Base-by-base conservation (phyloP, 2,888 invertebrate genomes). In the Oasisia sp. region DNA sequence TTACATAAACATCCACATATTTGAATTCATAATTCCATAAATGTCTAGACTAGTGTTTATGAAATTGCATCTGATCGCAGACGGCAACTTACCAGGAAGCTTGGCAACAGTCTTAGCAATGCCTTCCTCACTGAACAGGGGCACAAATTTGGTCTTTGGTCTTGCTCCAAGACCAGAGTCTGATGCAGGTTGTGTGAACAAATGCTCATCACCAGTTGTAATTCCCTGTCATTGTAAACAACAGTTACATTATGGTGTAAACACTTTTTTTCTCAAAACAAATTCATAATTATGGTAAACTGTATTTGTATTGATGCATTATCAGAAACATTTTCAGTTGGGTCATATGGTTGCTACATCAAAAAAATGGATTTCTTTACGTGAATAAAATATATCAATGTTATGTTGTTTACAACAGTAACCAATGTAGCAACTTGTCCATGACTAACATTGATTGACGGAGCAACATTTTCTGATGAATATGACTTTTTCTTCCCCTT, bases 51-150 rank as follows among this genome's bases (percentile, higher is more conserved):
- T 50, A 12, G 50, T 14, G 14, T 50, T 50, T 50, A 14, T 50
- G 9, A 50, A 50, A 50, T 12, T 50, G 14, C 50, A 50, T 50
- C 8, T 50, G 50, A 14, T 44, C n/a, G 32, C 27, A 50, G 32
- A 89, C 14, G 4, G 19, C 50, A 4, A 91, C 91, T 92, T 93
- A 96, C 96, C 96, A 96, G 97, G 97, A 56, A 97, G 94, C 92
- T 97, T 96, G 92, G 97, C 94, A 4, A 96, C 96, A 93, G 97
- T 96, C 94, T 96, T 96, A 91, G 97, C 96, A 93, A 96, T 96
- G 32, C 98, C 98, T 95, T 98, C 98, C 94, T 97, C 97, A 0
- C 97, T 97, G 96, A 98, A 98, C 91, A 98, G 96, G 95, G 97
- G 98, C 0, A 98, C 97, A 96, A 97, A 98, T 96, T 98, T 98